Evolutionary conservation across 2,113 vertebrate species (phyloP).

Genomic region (Burhinus oedicnemus): DNA sequence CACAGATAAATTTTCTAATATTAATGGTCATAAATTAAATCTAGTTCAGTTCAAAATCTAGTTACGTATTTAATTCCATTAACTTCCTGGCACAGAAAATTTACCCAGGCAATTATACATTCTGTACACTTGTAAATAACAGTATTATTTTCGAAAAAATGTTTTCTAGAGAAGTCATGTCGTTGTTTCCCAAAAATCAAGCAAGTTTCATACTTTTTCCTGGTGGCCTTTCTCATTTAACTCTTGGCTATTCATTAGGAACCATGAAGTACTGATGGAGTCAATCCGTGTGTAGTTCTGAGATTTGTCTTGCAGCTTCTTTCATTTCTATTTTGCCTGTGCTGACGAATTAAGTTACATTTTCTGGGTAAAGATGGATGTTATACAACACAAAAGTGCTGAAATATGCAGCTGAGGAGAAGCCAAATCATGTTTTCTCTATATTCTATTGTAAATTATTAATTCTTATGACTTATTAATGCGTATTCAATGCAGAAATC

Average conservation of each 20-base stretch:
- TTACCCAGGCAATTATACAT: neutral
- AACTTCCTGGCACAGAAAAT: neutral
- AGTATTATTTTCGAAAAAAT: neutral
- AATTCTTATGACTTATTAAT: slow-evolving; percentile 33
- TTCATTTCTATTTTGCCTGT: neutral
- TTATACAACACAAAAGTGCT: neutral
- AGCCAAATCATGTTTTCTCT: neutral
- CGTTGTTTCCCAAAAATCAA: neutral
- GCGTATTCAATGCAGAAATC: neutral
- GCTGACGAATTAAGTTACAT: neutral
- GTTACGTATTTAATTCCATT: slow-evolving; percentile 46
- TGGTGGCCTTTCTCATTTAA: neutral
- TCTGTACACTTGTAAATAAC: neutral
- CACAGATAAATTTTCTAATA: slow-evolving; percentile 43
- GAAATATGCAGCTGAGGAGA: neutral
- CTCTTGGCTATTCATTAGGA: neutral
- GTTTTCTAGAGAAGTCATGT: neutral
- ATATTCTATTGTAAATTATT: slow-evolving; percentile 34
- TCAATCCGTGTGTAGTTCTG: neutral
- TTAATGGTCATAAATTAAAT: slow-evolving; percentile 50
- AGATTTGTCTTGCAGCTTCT: neutral
- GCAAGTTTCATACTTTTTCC: neutral
- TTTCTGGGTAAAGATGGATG: neutral
- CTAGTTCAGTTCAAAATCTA: neutral
- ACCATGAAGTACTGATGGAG: neutral